Conservation (phyloP, 2,113 vertebrate genomes). For the Acanthisitta chloris region DNA sequence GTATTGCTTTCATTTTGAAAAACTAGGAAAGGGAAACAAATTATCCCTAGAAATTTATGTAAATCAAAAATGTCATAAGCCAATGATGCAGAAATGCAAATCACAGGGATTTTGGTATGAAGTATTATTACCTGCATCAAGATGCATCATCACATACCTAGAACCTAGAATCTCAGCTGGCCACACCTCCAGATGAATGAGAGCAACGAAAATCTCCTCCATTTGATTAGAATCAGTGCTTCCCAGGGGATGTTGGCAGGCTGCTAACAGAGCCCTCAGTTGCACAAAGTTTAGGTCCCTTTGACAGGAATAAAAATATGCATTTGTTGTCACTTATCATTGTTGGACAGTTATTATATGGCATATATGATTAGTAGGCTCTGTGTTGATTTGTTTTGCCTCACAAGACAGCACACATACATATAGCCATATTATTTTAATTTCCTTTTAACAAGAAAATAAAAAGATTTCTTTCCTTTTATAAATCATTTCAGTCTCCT, state of each 20-base stretch:
- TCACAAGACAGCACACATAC: background rate
- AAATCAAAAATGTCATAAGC: background rate
- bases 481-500: background rate
- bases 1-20: background rate
- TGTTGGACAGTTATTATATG: background rate
- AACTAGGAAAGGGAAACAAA: background rate
- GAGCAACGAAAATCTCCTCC: background rate
- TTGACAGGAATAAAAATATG: background rate
- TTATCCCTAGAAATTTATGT: background rate
- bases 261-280: background rate
- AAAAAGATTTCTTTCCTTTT: background rate
- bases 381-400: background rate
- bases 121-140: background rate
- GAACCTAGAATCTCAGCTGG: background rate
- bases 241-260: background rate
- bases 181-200: background rate
- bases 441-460: conserved; percentile 8
- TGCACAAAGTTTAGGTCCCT: background rate
- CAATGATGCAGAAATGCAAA: background rate
- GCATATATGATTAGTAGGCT: background rate
- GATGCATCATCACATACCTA: background rate
- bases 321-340: background rate
- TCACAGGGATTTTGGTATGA: background rate
- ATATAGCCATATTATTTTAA: background rate
- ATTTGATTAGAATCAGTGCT: background rate